phyloP scores from a whole-genome alignment of 2,797 vertebrate genomes.

The Xyrichtys novacula region DNA sequence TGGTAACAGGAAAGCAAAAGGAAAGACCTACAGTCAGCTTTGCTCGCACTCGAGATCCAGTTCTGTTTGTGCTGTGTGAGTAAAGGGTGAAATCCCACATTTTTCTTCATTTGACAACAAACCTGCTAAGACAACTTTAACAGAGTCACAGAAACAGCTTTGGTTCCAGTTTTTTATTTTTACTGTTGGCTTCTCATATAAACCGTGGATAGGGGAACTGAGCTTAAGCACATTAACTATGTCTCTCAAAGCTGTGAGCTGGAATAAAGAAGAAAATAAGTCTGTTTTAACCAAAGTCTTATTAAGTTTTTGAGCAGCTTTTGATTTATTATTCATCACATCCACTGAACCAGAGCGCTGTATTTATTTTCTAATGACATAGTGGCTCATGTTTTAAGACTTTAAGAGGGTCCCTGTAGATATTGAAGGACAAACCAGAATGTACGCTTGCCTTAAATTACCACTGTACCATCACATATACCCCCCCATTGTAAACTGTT shows the following conservation, averaged over 20 bases:
- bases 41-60: background rate
- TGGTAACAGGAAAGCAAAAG: background rate
- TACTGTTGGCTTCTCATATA: background rate
- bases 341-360: constrained; percentile 21
- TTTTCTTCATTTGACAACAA: background rate
- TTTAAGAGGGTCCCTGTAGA: constrained; percentile 69
- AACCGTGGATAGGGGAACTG: constrained; percentile 9
- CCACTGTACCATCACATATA: constrained; percentile 59
- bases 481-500: constrained; percentile 16
- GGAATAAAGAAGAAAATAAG: constrained; percentile 7
- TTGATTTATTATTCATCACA: constrained; percentile 14
- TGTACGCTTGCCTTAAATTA: constrained; percentile 79
- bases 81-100: constrained; percentile 7
- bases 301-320: constrained; percentile 23
- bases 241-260: constrained; percentile 28
- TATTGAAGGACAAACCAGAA: constrained; percentile 69
- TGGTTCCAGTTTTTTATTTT: constrained; percentile 2
- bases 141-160: background rate
- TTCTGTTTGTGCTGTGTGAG: background rate
- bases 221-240: background rate
- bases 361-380: constrained; percentile 58
- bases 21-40: background rate
- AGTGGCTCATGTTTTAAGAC: constrained; percentile 42
- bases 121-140: background rate
- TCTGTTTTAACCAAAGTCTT: constrained; percentile 23